phyloP scores from a whole-genome alignment of 2,113 vertebrate genomes.

The Balaenoptera acutorostrata region DNA sequence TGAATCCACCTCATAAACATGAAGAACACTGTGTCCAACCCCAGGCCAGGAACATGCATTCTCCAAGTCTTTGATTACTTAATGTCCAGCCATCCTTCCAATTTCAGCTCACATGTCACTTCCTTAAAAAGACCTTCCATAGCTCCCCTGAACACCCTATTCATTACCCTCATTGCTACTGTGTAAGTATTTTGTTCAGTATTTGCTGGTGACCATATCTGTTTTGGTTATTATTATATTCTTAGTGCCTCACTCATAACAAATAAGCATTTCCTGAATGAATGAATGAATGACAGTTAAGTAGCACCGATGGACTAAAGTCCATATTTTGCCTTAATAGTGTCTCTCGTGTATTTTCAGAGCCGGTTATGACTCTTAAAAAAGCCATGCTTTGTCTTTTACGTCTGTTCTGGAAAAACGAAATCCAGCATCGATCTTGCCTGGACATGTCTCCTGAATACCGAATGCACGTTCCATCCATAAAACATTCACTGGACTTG shows the following conservation, averaged over 20 bases:
- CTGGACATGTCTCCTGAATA: not conserved
- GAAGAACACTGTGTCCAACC: not conserved
- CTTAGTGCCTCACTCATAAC: not conserved
- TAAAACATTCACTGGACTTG: not conserved
- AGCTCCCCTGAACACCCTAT: rapidly evolving
- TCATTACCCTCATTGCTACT: rapidly evolving
- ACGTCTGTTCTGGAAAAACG: not conserved
- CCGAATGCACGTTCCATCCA: not conserved
- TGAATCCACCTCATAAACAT: not conserved
- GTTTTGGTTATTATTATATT: not conserved
- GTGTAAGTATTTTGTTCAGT: not conserved
- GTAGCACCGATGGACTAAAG: rapidly evolving
- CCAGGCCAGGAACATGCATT: not conserved
- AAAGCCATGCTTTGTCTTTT: not conserved
- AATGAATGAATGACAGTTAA: rapidly evolving
- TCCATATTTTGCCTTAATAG: not conserved
- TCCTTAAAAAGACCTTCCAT: not conserved
- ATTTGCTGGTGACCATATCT: not conserved
- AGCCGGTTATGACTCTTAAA: not conserved
- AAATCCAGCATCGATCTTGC: not conserved
- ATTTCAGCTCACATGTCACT: not conserved
- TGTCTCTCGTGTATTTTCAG: not conserved
- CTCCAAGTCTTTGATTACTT: not conserved
- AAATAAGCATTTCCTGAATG: too few relatives aligned
- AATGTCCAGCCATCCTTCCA: not conserved